These are phyloP conservation scores for Andrena bicolor DNA, from an alignment of 2,888 invertebrate genomes.

Conservation along the genomic window DNA sequence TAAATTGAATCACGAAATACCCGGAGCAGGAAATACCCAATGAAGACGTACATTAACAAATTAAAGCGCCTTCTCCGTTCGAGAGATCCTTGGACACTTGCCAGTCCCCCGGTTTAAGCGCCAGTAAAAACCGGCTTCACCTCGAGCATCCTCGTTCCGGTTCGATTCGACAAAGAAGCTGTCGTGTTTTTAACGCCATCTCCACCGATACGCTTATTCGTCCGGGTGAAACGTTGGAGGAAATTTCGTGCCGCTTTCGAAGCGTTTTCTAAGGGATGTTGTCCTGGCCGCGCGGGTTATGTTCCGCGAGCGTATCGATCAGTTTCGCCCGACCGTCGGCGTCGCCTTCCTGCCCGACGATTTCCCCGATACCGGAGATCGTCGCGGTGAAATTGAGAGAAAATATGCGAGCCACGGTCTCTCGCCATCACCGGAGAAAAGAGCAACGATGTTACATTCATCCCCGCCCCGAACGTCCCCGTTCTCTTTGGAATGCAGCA, in stretches of 20 bases:
- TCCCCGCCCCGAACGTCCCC: neutral
- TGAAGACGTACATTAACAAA: conserved; percentile 82
- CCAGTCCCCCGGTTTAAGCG: conserved; percentile 71
- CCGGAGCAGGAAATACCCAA: conserved; percentile 80
- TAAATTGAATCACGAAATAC: conserved; percentile 81
- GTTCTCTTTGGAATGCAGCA: neutral
- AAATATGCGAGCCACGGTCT: conserved; percentile 41
- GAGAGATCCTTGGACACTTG: conserved; percentile 77
- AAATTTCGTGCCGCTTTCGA: conserved; percentile 5
- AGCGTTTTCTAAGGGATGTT: conserved; percentile 54
- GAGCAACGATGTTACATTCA: neutral
- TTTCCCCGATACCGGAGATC: conserved; percentile 57
- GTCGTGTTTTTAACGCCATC: neutral
- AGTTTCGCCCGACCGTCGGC: conserved; percentile 19
- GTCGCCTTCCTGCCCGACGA: conserved; percentile 30
- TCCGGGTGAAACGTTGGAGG: no score
- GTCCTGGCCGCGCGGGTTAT: conserved; percentile 48
- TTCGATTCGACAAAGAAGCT: conserved; percentile 3
- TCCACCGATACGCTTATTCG: neutral
- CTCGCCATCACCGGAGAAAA: conserved; percentile 11
- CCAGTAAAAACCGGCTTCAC: conserved; percentile 44
- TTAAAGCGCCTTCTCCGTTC: conserved; percentile 78
- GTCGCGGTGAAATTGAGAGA: conserved; percentile 44
- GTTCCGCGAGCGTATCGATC: conserved; percentile 50
- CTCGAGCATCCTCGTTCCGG: conserved; percentile 16